Conservation (phyloP, 2,888 invertebrate genomes). For the Loripinus fragilis region DNA sequence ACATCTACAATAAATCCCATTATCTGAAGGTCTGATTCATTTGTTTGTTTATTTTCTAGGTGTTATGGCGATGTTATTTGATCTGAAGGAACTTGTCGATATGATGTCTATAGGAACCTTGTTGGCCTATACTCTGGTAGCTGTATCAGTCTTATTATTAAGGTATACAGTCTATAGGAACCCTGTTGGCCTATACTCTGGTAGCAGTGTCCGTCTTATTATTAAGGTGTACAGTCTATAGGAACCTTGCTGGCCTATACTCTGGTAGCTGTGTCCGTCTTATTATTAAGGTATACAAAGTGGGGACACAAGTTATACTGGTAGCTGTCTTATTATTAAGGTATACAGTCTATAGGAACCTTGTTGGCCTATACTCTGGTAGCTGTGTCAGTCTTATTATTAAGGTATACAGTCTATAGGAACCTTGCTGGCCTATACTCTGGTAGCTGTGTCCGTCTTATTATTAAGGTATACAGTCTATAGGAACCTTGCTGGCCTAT, state of each 20-base stretch:
- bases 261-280: constrained; percentile 81
- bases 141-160: constrained; percentile 81
- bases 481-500: constrained; percentile 82
- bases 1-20: too few relatives aligned
- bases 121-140: constrained; percentile 82
- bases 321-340: constrained; percentile 82
- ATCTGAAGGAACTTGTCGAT: constrained; percentile 82
- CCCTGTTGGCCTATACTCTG: constrained; percentile 82
- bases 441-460: constrained; percentile 82
- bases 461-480: constrained; percentile 83
- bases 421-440: constrained; percentile 82
- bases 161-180: constrained; percentile 84
- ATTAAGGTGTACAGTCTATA: constrained; percentile 83
- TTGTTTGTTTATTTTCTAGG: constrained; percentile 67
- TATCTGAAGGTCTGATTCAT: too few relatives aligned
- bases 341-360: constrained; percentile 83
- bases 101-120: constrained; percentile 83
- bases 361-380: constrained; percentile 82
- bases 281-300: constrained; percentile 82
- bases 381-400: constrained; percentile 81
- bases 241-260: constrained; percentile 83
- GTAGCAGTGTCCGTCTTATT: constrained; percentile 82
- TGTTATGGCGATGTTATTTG: constrained; percentile 82
- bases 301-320: constrained; percentile 82
- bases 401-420: constrained; percentile 83